Conservation (phyloP, 2,888 invertebrate species). For the Clivina fossor region DNA sequence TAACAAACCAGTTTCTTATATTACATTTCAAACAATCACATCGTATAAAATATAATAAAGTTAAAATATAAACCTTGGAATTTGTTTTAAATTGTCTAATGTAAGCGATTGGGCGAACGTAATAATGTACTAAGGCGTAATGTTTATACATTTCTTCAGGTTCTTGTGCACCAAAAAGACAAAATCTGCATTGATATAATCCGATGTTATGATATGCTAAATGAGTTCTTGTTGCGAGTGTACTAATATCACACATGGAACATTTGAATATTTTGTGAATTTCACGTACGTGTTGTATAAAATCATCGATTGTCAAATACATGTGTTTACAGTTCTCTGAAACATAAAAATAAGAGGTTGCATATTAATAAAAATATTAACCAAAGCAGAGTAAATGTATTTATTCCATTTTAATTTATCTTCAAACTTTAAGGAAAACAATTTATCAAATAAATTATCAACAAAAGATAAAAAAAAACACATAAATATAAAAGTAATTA, state of each 20-base stretch:
- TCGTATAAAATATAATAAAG: too few species aligned
- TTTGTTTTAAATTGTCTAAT: constrained; percentile 7
- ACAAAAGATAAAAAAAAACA: too few species aligned
- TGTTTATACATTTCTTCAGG: constrained; percentile 54
- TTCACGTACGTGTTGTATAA: constrained; percentile 30
- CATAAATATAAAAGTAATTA: too few species aligned
- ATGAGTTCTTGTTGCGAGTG: constrained; percentile 45
- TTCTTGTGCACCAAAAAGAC: constrained; percentile 50
- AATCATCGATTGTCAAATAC: constrained; percentile 28
- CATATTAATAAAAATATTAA: too few species aligned
- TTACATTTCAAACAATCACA: too few species aligned
- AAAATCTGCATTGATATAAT: constrained; percentile 57
- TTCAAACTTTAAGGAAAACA: too few species aligned
- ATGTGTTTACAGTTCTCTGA: constrained; percentile 29
- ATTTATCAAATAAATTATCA: too few species aligned
- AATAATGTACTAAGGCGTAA: constrained; percentile 53
- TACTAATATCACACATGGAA: neutral
- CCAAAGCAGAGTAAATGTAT: too few species aligned
- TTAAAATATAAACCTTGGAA: too few species aligned
- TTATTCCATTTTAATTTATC: too few species aligned
- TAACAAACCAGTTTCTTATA: too few species aligned
- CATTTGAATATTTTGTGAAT: constrained; percentile 15
- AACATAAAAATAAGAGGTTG: too few species aligned
- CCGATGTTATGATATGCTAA: constrained; percentile 52
- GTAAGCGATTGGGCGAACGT: constrained; percentile 4